Base-by-base conservation (phyloP, 2,113 vertebrate species). In the Siphamia tubifer region DNA sequence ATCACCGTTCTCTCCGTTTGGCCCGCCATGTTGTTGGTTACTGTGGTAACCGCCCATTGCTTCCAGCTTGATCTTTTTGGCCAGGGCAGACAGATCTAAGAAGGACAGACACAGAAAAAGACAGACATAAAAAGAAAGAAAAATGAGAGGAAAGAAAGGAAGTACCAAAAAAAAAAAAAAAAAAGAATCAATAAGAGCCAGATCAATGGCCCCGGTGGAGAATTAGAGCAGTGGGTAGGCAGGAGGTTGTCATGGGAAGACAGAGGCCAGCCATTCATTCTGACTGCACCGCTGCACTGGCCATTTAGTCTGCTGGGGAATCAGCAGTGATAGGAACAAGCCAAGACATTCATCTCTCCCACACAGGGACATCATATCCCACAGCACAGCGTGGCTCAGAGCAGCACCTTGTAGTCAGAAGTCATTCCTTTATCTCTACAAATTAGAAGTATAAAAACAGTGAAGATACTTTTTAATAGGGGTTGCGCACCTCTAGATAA, bases 41-140 rank as follows among this genome's bases (percentile, higher is more conserved):
- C 94, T 93, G 66, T 96, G 95, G 90, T 96, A 98, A 92, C 94
- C 90, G 70, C 93, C 96, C 94, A 98, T 94, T 25, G 96, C 96
- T 93, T 99, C 97, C 87, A 99, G 87, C 91, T 99, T 99, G 90
- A 99, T 98, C 93, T 98, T 99, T 92, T 99, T 99, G 88, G 95
- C 95, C 69, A 98, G 95, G 51, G 95, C 95, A 1, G 96, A 96
- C 76, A 99, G 90, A 92, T 97, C 97, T 98, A 77, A 54, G 74
- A 48, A 39, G 27, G 30, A 60, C 28, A 56, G 62, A 68, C 16
- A 34, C 25, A 47, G 12, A 58, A 47, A 62, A 10, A 73, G 61
- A 65, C 6, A 70, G 49, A 47, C 20, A 76, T 17, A 32, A 48
- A 79, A 27, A 53, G 36, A 20, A 15, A 77, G 58, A 68, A 47